Base-by-base conservation (phyloP, 2,113 vertebrate species). In the Myanophis thanlyinensis region DNA sequence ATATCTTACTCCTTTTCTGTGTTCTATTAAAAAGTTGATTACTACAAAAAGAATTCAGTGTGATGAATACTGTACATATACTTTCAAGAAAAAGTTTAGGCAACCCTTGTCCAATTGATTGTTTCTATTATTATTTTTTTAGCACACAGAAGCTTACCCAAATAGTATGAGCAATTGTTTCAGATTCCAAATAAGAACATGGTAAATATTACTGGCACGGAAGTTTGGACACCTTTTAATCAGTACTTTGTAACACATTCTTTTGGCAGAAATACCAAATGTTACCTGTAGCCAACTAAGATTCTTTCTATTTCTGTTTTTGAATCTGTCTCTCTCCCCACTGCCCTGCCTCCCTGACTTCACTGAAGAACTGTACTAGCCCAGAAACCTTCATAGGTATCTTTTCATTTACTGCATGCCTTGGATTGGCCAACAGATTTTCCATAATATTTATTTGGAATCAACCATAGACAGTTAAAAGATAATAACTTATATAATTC, bases 401-500 rank as follows among this genome's bases (percentile, higher is more conserved):
- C n/a, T 5, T 73, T 40, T 35, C 13, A 73, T 73, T 73, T 35
- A 73, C 67, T 35, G n/a, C n/a, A 35, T 73, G 67, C n/a, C n/a
- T 73, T 35, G 5, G 67, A 73, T 73, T 30, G 4, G 4, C 30
- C 30, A 67, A 67, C 12, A 67, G 62, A 67, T n/a, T 67, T 35
- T 67, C 30, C 12, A 35, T n/a, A 13, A 52, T 1, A 87, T 93
- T 90, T 73, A 40, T 1, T 0, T 13, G 0, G 2, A 85, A 46
- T 47, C 44, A 84, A 20, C 51, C 44, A 85, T 8, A 25, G 73
- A 85, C 20, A 56, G 30, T 10, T 89, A 46, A 46, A 40, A 23
- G 90, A 11, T 87, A 54, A 40, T 87, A 88, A 40, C 35, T 48
- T 27, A 89, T 89, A 92, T 92, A 92, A 84, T 87, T 84, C 51